These are phyloP conservation scores for Ceratosolen solmsi DNA, from an alignment of 1,140 invertebrate genomes.

Conservation along the genomic window DNA sequence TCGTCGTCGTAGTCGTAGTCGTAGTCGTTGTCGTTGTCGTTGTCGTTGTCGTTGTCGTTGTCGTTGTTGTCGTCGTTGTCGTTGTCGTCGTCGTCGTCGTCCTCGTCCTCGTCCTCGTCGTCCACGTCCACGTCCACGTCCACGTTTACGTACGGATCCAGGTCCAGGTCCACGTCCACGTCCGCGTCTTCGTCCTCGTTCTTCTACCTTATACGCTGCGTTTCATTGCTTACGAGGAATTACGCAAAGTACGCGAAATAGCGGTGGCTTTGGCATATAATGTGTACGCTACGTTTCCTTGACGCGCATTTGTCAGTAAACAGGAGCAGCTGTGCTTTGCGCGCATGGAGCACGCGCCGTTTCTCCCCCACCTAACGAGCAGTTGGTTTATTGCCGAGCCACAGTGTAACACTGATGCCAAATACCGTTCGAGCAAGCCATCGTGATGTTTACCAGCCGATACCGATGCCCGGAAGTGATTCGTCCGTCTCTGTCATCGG, in stretches of 20 bases:
- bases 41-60: too few relatives aligned
- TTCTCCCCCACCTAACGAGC: neutral
- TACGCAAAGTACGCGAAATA: neutral
- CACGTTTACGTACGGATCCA: too few relatives aligned
- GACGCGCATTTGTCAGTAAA: constrained; percentile 47
- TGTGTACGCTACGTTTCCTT: neutral
- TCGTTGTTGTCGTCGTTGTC: neutral
- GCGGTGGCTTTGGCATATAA: neutral
- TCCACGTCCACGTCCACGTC: too few relatives aligned
- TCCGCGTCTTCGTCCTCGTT: too few relatives aligned
- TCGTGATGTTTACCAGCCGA: too few relatives aligned
- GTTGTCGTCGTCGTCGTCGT: neutral
- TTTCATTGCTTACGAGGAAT: neutral
- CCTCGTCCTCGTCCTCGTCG: neutral
- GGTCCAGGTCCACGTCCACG: too few relatives aligned
- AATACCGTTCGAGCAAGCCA: too few relatives aligned
- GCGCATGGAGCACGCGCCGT: constrained; percentile 6
- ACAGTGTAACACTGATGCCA: too few relatives aligned
- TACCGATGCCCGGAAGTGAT: too few relatives aligned
- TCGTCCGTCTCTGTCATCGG: too few relatives aligned
- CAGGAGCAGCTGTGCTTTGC: constrained; percentile 38
- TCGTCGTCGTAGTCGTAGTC: neutral
- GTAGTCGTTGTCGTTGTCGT: neutral
- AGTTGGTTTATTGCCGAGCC: neutral
- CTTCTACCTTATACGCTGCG: neutral